Evolutionary conservation across 2,888 invertebrate species (phyloP).

Genomic region (Zygaena filipendulae): DNA sequence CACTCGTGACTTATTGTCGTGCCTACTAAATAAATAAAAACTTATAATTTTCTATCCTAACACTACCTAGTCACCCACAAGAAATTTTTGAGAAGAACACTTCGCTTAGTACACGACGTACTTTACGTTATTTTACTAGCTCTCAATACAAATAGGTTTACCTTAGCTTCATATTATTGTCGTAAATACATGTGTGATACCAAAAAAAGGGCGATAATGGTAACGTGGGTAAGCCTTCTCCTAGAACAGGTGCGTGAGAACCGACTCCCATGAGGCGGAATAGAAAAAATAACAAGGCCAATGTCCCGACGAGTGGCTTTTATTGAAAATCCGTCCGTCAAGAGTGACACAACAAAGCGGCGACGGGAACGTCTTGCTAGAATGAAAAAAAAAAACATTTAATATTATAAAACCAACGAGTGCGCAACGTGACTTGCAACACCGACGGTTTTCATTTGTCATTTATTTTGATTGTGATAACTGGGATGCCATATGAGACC

Average conservation of each 20-base stretch:
- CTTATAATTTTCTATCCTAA: too few relatives aligned
- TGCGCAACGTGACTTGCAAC: conserved; percentile 56
- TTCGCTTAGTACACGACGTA: too few relatives aligned
- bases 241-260: conserved; percentile 65
- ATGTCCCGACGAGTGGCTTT: conserved; percentile 49
- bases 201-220: too few relatives aligned
- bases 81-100: too few relatives aligned
- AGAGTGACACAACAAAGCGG: conserved; percentile 50
- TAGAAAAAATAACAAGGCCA: conserved; percentile 37
- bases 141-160: too few relatives aligned
- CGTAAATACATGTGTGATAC: too few relatives aligned
- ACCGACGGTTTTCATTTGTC: conserved; percentile 63
- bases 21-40: too few relatives aligned
- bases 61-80: too few relatives aligned
- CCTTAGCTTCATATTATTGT: too few relatives aligned
- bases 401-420: conserved; percentile 19
- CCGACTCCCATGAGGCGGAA: conserved; percentile 27
- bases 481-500: conserved; percentile 37
- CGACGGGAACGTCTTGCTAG: conserved; percentile 44
- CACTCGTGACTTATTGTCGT: too few relatives aligned
- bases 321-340: conserved; percentile 53
- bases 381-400: conserved; percentile 45
- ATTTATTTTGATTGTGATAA: conserved; percentile 70
- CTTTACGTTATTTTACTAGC: too few relatives aligned
- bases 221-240: conserved; percentile 18